phyloP scores from a whole-genome alignment of 1,140 invertebrate genomes.

The Mamestra configurata region DNA sequence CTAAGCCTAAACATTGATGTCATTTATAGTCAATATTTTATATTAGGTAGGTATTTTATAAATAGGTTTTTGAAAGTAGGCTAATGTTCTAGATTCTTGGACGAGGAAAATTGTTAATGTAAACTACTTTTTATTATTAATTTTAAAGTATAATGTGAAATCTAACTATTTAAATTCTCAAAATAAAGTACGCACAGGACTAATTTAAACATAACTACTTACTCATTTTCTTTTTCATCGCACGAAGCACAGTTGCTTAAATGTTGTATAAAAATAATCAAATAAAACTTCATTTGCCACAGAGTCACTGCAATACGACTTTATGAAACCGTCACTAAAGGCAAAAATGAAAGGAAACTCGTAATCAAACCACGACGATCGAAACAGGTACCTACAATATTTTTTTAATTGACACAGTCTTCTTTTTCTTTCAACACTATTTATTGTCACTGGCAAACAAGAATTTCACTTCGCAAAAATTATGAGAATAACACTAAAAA shows the following conservation, averaged over 20 bases:
- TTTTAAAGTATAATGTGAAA: background rate
- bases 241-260: constrained; percentile 32
- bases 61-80: background rate
- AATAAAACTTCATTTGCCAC: constrained; percentile 43
- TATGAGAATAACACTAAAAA: constrained; percentile 39
- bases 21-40: constrained; percentile 29
- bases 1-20: constrained; percentile 28
- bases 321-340: constrained; percentile 51
- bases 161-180: background rate
- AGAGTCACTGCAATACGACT: constrained; percentile 45
- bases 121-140: background rate
- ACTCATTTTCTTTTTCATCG: constrained; percentile 50
- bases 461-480: constrained; percentile 32
- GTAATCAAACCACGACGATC: constrained; percentile 29
- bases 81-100: constrained; percentile 1
- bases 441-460: constrained; percentile 8
- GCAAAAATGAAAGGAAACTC: constrained; percentile 47
- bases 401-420: constrained; percentile 5
- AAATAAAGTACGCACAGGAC: background rate
- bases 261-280: constrained; percentile 33
- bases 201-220: constrained; percentile 5
- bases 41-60: background rate
- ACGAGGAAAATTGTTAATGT: constrained; percentile 16
- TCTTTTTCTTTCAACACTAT: constrained; percentile 13
- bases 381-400: constrained; percentile 23